Percentiles rank a stretch among this genome's conserved stretches.
These are phyloP conservation scores for Ascidia mentula DNA, from an alignment of 23 tunicate genomes.

Conservation along the genomic window DNA sequence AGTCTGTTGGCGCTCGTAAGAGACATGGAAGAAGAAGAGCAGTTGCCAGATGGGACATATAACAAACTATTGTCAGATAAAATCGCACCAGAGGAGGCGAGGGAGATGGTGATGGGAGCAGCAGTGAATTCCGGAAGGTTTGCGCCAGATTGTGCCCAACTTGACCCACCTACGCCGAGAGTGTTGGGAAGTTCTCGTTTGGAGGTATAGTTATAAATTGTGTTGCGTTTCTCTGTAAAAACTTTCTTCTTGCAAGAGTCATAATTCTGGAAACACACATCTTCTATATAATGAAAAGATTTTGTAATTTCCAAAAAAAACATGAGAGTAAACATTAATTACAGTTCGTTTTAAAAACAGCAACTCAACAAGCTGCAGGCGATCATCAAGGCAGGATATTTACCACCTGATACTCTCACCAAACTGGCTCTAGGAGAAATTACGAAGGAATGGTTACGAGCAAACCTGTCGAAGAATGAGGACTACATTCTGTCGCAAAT, in stretches of 20 bases:
- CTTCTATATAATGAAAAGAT: too few relatives aligned
- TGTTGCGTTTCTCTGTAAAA: neutral
- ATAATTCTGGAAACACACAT: too few relatives aligned
- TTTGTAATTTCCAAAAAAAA: too few relatives aligned
- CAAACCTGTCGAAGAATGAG: conserved; percentile 35
- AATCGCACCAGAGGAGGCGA: neutral
- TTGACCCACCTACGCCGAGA: neutral
- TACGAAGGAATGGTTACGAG: conserved; percentile 37
- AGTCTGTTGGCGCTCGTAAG: neutral
- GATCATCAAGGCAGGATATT: conserved; percentile 40
- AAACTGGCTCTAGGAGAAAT: conserved; percentile 39
- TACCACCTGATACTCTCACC: conserved; percentile 34
- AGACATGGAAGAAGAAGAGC: neutral
- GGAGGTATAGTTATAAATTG: neutral
- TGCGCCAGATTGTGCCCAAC: neutral
- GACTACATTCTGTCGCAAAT: conserved; percentile 49
- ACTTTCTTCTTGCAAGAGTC: too few relatives aligned
- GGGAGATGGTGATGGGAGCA: conserved; percentile 1
- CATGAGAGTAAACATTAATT: neutral
- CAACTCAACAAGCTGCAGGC: conserved; percentile 5
- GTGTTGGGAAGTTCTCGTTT: neutral
- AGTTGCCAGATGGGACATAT: conserved; percentile 3
- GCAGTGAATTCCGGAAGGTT: neutral
- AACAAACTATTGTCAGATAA: neutral
- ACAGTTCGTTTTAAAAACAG: neutral